Base-by-base conservation (phyloP, 1,140 invertebrate species). In the Procambarus clarkii region DNA sequence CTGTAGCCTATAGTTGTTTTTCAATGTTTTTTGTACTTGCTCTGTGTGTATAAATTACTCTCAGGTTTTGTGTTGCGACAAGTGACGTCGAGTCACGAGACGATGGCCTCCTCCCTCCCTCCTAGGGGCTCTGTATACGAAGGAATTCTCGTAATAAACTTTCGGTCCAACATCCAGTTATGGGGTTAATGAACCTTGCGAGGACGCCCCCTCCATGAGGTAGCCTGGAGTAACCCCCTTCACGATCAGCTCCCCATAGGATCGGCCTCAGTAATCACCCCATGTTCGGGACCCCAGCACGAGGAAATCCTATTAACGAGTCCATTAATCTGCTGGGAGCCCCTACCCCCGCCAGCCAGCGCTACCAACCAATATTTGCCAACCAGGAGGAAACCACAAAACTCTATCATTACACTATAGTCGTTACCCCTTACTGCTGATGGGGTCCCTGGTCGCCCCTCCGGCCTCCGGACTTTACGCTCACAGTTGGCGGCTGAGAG, bases 321-420 rank as follows among this genome's bases (percentile, higher is more conserved):
- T 74, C n/a, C 4, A 74, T 74, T 74, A 74, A 74, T 74, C n/a
- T 74, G 69, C 24, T 74, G n/a, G n/a, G n/a, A n/a, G n/a, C 69
- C n/a, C 69, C 69, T 34, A 34, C 21, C 69, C 69, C 24, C 69
- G 11, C 69, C 69, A 74, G 60, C 69, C 69, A 74, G 5, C 69
- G 69, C 69, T 74, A 74, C 69, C 69, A 4, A 74, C 69, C 69
- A 74, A 74, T 74, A 74, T 74, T 74, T 74, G n/a, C 69, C 69
- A 74, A 74, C 69, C 34, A 21, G 21, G 50, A n/a, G 69, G 69
- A 74, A 74, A 74, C 69, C 69, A 74, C 69, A 74, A 74, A 74
- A 74, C 69, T 74, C 24, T n/a, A 24, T n/a, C 24, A 74, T n/a
- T 74, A 8, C 69, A 24, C 21, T 21, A 74, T 2, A 21, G 69